A percentile compares a stretch with the other conserved stretches of the same genome.
Evolutionary conservation across 2,888 invertebrate species (phyloP).

Genomic region (Apoderus coryli): DNA sequence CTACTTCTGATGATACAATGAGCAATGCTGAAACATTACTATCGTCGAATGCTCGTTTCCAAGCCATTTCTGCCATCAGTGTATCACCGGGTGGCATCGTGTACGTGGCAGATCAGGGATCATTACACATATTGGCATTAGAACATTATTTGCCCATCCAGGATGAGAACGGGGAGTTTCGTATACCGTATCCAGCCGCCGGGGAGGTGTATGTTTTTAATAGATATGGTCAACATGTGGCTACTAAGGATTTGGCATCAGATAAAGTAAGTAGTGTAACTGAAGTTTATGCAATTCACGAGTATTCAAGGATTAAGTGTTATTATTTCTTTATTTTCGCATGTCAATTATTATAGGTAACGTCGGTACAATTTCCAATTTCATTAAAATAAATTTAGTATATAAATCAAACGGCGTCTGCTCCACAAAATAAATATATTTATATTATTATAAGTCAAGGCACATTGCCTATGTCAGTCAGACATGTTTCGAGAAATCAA

Average conservation of each 20-base stretch:
- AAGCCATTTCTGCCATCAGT: constrained; percentile 75
- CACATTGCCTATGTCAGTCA: too few species aligned
- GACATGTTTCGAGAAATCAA: too few species aligned
- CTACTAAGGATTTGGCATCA: constrained; percentile 89
- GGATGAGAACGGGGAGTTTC: constrained; percentile 80
- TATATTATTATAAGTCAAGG: too few species aligned
- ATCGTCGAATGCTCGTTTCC: constrained; percentile 82
- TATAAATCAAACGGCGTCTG: too few species aligned
- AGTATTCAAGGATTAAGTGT: too few species aligned
- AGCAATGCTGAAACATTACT: constrained; percentile 73
- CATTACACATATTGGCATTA: constrained; percentile 67
- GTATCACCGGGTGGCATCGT: constrained; percentile 93
- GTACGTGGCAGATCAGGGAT: constrained; percentile 90
- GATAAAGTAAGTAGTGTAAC: too few species aligned
- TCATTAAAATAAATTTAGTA: too few species aligned
- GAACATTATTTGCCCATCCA: constrained; percentile 79
- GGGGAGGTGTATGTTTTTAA: constrained; percentile 77
- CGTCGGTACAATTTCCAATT: too few species aligned
- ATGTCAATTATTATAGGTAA: too few species aligned
- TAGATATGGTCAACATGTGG: constrained; percentile 85
- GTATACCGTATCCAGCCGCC: constrained; percentile 85
- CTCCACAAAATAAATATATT: too few species aligned
- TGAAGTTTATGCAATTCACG: too few species aligned
- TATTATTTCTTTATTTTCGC: too few species aligned
- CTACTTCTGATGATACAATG: constrained; percentile 40